Percentiles rank a stretch among this genome's conserved stretches.
These are phyloP conservation scores for Chloroclystis v-ata DNA, from an alignment of 2,888 invertebrate species.

Conservation along the genomic window DNA sequence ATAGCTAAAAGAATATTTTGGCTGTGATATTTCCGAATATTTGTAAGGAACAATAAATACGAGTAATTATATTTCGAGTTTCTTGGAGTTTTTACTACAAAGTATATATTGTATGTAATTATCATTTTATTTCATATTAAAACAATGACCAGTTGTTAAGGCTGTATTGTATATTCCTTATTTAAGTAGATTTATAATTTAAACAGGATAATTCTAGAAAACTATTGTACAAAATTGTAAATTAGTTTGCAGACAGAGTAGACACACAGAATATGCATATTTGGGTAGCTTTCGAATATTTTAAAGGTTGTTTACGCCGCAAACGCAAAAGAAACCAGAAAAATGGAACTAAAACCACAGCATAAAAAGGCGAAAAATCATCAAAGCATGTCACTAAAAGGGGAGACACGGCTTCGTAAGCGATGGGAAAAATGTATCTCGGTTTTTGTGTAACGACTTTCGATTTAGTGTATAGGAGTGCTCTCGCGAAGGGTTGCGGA, in stretches of 20 bases:
- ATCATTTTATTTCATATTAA: no score
- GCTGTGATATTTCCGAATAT: conserved; percentile 1
- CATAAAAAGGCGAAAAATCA: conserved; percentile 51
- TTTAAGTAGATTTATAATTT: no score
- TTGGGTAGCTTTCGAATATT: no score
- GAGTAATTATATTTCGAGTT: no score
- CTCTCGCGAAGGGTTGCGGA: conserved; percentile 63
- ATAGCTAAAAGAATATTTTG: conserved; percentile 43
- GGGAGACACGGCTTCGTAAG: conserved; percentile 51
- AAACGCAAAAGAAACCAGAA: conserved; percentile 20
- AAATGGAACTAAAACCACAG: conserved; percentile 34
- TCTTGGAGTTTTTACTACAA: no score
- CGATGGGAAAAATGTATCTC: conserved; percentile 62
- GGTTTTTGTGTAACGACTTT: conserved; percentile 71
- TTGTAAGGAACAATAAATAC: neutral
- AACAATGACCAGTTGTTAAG: no score
- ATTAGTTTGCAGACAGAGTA: no score
- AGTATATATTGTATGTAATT: no score
- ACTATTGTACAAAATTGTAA: no score
- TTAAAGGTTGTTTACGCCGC: neutral
- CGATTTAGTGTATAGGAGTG: conserved; percentile 68
- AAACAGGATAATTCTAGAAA: no score
- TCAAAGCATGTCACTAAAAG: conserved; percentile 52
- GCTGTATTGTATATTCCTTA: no score
- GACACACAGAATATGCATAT: no score